Evolutionary conservation across 1,140 invertebrate genomes (phyloP).

Genomic region (Mycetomoellerius zeteki): DNA sequence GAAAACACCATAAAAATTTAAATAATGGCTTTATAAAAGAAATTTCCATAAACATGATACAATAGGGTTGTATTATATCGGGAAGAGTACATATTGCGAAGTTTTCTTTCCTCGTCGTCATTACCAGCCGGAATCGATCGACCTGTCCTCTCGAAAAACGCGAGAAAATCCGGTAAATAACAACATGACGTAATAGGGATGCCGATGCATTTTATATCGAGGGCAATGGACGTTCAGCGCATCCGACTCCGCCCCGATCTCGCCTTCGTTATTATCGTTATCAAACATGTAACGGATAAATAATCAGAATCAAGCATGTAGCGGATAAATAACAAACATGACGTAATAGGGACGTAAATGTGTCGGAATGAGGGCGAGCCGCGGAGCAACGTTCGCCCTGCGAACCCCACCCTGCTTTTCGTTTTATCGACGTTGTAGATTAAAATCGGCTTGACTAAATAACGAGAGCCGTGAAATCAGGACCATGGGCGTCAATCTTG

Average conservation of each 20-base stretch:
- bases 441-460: background rate
- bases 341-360: conserved; percentile 26
- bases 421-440: background rate
- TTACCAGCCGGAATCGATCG: background rate
- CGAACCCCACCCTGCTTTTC: background rate
- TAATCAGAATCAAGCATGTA: conserved; percentile 29
- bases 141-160: background rate
- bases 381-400: conserved; percentile 7
- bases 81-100: background rate
- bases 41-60: background rate
- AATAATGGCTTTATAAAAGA: background rate
- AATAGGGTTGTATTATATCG: background rate
- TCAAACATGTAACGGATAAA: conserved; percentile 30
- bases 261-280: background rate
- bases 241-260: conserved; percentile 16
- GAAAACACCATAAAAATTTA: background rate
- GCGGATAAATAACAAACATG: conserved; percentile 49
- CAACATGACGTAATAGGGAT: conserved; percentile 11
- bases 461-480: background rate
- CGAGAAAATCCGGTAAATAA: conserved; percentile 32
- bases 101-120: background rate
- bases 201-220: conserved; percentile 9
- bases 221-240: background rate
- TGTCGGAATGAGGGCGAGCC: conserved; percentile 5
- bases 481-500: background rate